Conservation (phyloP, 2,113 vertebrate genomes). For the Prinia subflava region DNA sequence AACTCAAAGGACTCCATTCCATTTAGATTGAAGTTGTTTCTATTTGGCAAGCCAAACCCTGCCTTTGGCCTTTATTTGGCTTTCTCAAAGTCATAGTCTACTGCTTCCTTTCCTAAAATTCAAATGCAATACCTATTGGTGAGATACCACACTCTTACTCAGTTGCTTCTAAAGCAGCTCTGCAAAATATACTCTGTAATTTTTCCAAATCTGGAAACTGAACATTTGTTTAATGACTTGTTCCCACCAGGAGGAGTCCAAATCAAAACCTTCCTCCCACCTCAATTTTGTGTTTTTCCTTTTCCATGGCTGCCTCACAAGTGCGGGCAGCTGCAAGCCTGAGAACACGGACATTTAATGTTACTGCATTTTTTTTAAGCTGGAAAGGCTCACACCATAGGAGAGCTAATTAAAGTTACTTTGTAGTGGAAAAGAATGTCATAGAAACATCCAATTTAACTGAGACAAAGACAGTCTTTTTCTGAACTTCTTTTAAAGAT, state of each 20-base stretch:
- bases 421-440: not conserved
- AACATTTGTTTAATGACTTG: slow-evolving; percentile 25
- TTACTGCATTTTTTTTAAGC: not conserved
- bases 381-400: not conserved
- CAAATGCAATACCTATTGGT: not conserved
- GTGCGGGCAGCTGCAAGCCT: not conserved
- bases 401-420: slow-evolving; percentile 20
- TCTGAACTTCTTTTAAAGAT: not conserved
- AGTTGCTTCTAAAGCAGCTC: not conserved
- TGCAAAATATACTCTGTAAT: not conserved
- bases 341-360: not conserved
- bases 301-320: not conserved
- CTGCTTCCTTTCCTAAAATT: not conserved
- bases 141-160: not conserved
- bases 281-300: not conserved
- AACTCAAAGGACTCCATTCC: not conserved
- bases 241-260: not conserved
- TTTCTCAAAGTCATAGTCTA: slow-evolving; percentile 19
- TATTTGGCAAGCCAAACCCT: not conserved
- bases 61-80: slow-evolving; percentile 23
- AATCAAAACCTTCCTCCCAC: not conserved
- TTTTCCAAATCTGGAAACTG: slow-evolving; percentile 39
- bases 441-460: not conserved
- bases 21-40: slow-evolving; percentile 15
- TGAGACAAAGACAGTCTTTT: not conserved